Conservation (phyloP, 2,888 invertebrate species). For the Allolobophora icterica region DNA sequence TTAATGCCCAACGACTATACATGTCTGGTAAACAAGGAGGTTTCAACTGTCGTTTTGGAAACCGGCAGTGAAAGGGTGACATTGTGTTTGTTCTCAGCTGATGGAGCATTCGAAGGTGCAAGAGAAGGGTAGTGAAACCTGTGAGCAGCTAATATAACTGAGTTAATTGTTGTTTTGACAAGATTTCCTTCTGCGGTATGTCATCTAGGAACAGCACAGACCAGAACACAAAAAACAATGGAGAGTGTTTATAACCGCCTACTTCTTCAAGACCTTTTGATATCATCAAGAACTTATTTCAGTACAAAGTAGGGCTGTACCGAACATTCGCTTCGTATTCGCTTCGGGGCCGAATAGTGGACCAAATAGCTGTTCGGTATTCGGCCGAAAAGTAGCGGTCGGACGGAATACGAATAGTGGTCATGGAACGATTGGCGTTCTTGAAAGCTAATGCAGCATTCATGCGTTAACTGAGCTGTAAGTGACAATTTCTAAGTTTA, state of each 20-base stretch:
- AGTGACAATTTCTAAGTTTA: no score
- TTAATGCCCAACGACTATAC: background rate
- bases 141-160: background rate
- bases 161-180: background rate
- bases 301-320: no score
- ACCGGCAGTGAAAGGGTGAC: background rate
- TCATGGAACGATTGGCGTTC: no score
- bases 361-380: no score
- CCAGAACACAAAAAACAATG: background rate
- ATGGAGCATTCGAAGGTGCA: background rate
- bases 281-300: background rate
- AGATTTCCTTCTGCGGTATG: background rate
- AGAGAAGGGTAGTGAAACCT: background rate
- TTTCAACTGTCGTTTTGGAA: background rate
- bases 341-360: no score
- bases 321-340: no score
- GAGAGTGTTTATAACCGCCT: background rate
- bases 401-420: no score
- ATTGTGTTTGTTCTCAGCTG: background rate
- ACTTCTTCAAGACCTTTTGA: background rate
- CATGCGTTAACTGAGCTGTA: no score
- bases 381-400: no score
- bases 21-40: background rate
- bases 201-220: background rate
- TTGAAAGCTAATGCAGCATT: no score